Conservation (phyloP, 2,888 invertebrate species). For the Urechis unicinctus region DNA sequence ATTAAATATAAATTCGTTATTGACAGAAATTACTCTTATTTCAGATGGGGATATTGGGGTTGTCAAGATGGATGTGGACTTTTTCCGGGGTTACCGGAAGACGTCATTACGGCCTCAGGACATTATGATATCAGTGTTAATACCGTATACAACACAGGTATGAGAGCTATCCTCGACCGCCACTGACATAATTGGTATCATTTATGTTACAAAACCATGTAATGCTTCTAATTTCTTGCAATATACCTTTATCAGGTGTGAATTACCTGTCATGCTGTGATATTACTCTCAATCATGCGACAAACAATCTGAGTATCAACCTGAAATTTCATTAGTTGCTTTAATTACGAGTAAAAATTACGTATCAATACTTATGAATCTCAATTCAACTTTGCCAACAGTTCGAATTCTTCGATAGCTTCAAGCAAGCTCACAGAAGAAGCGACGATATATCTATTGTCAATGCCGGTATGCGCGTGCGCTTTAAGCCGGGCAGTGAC, state of each 20-base stretch:
- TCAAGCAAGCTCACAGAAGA: constrained; percentile 82
- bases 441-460: constrained; percentile 97
- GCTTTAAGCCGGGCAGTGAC: constrained; percentile 55
- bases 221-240: no score
- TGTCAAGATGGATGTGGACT: constrained; percentile 65
- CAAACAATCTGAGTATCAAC: background rate
- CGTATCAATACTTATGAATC: no score
- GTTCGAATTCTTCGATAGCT: constrained; percentile 71
- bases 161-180: background rate
- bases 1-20: background rate
- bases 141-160: constrained; percentile 61
- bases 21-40: no score
- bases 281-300: no score
- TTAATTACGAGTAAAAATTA: no score
- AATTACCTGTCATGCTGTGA: no score
- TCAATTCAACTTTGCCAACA: constrained; percentile 27
- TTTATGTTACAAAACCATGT: no score
- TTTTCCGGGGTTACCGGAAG: constrained; percentile 81
- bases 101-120: constrained; percentile 70
- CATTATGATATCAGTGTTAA: constrained; percentile 69
- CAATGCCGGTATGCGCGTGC: constrained; percentile 70
- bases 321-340: no score
- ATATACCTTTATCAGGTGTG: no score
- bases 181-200: no score
- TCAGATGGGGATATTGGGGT: constrained; percentile 28